These are phyloP conservation scores for Carettochelys insculpta DNA, from an alignment of 2,113 vertebrate species.

Conservation along the genomic window DNA sequence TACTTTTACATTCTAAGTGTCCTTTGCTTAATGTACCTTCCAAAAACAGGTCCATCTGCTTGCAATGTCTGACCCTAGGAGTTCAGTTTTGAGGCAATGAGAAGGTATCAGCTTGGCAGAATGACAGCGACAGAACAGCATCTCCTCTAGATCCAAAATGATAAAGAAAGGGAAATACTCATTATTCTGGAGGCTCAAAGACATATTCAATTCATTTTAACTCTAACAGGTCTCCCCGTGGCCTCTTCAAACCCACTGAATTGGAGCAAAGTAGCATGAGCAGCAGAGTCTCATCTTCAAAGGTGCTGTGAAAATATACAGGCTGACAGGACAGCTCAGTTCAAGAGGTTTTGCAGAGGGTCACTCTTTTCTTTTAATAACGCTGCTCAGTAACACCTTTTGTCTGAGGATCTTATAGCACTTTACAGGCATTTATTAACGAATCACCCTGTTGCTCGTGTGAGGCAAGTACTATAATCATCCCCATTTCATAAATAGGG, in stretches of 20 bases:
- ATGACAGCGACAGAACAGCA: conserved; percentile 63
- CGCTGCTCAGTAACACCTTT: conserved; percentile 20
- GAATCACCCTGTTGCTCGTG: not conserved
- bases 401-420: conserved; percentile 2
- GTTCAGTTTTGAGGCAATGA: conserved; percentile 43
- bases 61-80: conserved; percentile 61
- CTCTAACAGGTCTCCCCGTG: conserved; percentile 70
- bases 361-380: conserved; percentile 45
- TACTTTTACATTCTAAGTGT: conserved; percentile 31
- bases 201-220: conserved; percentile 75
- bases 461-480: conserved; percentile 21
- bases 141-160: conserved; percentile 74
- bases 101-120: conserved; percentile 45
- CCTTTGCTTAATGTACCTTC: conserved; percentile 61
- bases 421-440: conserved; percentile 46
- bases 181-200: conserved; percentile 76
- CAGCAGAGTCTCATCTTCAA: conserved; percentile 74
- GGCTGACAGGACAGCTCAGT: conserved; percentile 71
- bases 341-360: conserved; percentile 60
- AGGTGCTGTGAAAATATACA: conserved; percentile 69
- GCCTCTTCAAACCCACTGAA: conserved; percentile 78
- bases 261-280: conserved; percentile 70
- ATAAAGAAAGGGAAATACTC: conserved; percentile 75
- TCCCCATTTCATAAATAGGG: conserved; percentile 23
- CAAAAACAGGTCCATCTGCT: conserved; percentile 37